Evolutionary conservation across 2,888 invertebrate species (phyloP), one percentile per base, ranked within the genome.

Genomic region (Macrophya alboannulata): DNA sequence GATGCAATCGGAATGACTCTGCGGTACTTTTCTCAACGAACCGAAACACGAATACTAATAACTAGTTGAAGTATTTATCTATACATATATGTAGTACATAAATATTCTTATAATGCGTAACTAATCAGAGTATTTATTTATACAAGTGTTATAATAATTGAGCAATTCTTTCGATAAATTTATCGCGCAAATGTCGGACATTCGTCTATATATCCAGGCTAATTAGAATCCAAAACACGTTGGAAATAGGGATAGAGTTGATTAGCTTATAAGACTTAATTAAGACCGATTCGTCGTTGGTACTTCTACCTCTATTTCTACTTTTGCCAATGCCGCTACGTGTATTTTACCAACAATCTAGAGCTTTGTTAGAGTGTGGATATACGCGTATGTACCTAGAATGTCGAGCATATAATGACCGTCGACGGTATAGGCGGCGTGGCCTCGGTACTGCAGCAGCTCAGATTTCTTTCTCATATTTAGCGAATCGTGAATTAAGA

Each of bases 231-330:
- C 25, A 40, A 71, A 71, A 71, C 71, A 71, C 37, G 71, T 76
- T 21, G 48, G 45, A 48, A 31, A 43, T 48, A 48, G 76, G 76
- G 40, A 45, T 76, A 76, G 31, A 77, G 51, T 77, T 77, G 77
- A 77, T 77, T 77, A 77, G 77, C 77, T 77, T 55, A 51, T 55
- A 77, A 51, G 77, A 48, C 51, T 77, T 55, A 77, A 77, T 77
- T 76, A 25, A 48, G 45, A 76, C 17, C 48, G 76, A 76, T 76
- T 76, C 76, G 43, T 15, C 15, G 71, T n/a, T 40, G 25, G 17
- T 71, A 37, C 17, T 71, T 17, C 62, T 62, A 25, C 12, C 21
- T 55, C 55, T 55, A n/a, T 6, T 6, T 55, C n/a, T 55, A n/a
- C n/a, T 55, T 1, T 0, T 55, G 55, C 12, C 8, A 55, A 48